These are phyloP conservation scores for Cavia aperea DNA, from an alignment of 2,113 vertebrate genomes.

Conservation along the genomic window DNA sequence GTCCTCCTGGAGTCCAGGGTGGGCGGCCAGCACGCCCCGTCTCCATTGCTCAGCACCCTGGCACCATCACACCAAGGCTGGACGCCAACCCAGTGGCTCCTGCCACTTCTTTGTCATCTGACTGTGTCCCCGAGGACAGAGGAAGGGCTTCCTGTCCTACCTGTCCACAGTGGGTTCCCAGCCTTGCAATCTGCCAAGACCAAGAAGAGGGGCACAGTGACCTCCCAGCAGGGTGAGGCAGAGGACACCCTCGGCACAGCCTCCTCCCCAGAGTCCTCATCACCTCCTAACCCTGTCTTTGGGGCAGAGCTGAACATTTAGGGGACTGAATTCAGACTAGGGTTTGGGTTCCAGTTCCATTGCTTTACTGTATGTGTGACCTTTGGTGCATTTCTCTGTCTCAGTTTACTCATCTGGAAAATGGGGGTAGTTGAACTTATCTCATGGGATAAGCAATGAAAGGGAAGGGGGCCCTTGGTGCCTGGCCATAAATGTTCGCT, in stretches of 20 bases:
- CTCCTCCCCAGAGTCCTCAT: not conserved
- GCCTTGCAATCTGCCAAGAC: not conserved
- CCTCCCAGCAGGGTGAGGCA: not conserved
- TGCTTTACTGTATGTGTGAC: not conserved
- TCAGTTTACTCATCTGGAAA: slow-evolving; percentile 38
- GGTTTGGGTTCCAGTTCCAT: not conserved
- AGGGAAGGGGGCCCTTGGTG: not conserved
- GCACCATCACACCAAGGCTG: not conserved
- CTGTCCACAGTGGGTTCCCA: not conserved
- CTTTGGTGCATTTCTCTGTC: not conserved
- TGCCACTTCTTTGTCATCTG: slow-evolving; percentile 39
- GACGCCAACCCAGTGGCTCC: slow-evolving; percentile 16
- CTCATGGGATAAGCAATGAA: not conserved
- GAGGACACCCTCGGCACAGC: fast-evolving
- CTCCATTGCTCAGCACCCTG: slow-evolving; percentile 13
- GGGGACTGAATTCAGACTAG: not conserved
- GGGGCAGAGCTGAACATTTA: not conserved
- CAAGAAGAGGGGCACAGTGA: not conserved
- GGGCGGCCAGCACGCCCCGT: not conserved
- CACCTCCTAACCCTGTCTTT: not conserved
- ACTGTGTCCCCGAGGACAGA: slow-evolving; percentile 48
- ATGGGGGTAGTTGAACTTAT: not conserved
- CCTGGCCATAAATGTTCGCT: not conserved
- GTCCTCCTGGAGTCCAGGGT: not conserved
- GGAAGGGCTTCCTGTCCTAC: slow-evolving; percentile 21